phyloP scores from a whole-genome alignment of 2,113 vertebrate species.

The Sebastes schlegelii region DNA sequence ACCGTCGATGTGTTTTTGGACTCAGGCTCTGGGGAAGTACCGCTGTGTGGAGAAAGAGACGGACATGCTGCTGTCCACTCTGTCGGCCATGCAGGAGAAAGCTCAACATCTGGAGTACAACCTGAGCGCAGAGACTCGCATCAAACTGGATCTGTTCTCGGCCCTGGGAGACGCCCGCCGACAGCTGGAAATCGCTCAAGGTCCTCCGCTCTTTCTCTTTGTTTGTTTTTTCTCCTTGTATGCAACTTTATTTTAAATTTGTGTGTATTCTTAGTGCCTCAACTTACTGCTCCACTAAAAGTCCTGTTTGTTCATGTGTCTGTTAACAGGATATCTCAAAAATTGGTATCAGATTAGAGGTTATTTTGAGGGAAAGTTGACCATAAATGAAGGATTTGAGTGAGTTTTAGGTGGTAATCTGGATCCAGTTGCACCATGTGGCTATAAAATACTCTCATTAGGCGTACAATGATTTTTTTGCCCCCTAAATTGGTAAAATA shows the following conservation, averaged over 20 bases:
- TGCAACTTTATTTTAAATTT: background rate
- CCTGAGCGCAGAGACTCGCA: constrained; percentile 87
- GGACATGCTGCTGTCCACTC: constrained; percentile 84
- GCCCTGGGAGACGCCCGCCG: constrained; percentile 86
- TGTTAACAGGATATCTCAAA: too few species aligned
- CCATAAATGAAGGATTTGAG: too few species aligned
- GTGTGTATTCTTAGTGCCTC: background rate
- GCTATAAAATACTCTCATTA: too few species aligned
- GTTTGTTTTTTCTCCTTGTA: background rate
- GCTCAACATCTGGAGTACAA: constrained; percentile 88
- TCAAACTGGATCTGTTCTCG: constrained; percentile 88
- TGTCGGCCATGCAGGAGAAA: constrained; percentile 87
- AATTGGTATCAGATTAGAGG: too few species aligned
- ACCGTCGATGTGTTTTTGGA: constrained; percentile 12
- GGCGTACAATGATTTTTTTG: background rate
- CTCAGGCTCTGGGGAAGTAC: constrained; percentile 82
- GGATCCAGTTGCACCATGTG: too few species aligned
- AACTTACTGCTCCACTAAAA: too few species aligned
- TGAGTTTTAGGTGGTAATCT: too few species aligned
- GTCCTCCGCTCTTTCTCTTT: constrained; percentile 48
- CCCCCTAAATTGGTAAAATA: too few species aligned
- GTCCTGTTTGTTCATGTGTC: too few species aligned
- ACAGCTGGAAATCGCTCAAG: constrained; percentile 87
- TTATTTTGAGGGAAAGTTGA: too few species aligned
- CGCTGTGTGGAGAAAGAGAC: constrained; percentile 84